Evolutionary conservation across 2,113 vertebrate species (phyloP).

Genomic region (Columba livia): DNA sequence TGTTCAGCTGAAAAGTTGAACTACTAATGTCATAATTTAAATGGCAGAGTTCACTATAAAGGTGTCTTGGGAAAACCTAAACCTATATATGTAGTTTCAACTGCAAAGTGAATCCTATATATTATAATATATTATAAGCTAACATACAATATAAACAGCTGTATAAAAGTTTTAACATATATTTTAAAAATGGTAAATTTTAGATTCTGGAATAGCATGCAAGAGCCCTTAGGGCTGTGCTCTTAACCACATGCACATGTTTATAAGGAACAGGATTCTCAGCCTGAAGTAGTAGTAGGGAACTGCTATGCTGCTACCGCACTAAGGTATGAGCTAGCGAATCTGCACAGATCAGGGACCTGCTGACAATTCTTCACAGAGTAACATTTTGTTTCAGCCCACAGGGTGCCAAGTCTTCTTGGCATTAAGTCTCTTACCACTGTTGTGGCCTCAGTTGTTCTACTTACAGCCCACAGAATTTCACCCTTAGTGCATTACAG

Average conservation of each 20-base stretch:
- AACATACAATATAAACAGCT: background rate
- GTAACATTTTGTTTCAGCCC: background rate
- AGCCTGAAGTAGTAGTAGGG: background rate
- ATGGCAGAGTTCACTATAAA: background rate
- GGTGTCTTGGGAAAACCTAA: background rate
- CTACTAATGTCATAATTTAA: background rate
- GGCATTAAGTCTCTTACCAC: too few relatives aligned
- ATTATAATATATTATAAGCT: background rate
- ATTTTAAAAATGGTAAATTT: background rate
- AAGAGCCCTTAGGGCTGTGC: background rate
- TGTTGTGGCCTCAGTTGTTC: background rate
- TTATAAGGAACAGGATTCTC: background rate
- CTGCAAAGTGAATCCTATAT: background rate
- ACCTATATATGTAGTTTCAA: background rate
- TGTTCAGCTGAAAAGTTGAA: background rate
- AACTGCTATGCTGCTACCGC: background rate
- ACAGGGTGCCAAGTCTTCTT: background rate
- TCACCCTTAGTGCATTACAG: background rate
- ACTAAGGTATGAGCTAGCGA: too few relatives aligned
- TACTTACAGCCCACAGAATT: background rate
- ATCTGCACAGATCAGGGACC: background rate
- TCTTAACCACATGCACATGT: background rate
- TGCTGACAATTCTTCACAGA: background rate
- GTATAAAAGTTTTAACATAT: background rate
- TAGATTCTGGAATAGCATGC: background rate